Conservation (phyloP, 2,113 vertebrate genomes). For the Anolis sagrei region DNA sequence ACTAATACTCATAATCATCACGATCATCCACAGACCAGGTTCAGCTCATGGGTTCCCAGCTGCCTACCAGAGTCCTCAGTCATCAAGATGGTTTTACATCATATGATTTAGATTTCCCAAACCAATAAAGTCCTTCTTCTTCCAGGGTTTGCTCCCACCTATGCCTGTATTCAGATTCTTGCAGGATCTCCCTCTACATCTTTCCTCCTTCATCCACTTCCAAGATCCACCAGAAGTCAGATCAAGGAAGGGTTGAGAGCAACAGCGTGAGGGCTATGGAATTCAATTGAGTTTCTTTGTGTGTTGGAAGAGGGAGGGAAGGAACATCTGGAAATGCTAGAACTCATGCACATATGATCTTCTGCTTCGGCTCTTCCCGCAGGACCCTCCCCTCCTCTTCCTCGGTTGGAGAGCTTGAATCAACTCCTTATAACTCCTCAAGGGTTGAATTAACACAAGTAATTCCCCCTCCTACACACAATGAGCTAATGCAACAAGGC, state of each 20-base stretch:
- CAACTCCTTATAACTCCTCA: background rate
- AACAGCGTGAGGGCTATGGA: background rate
- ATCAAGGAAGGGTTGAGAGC: too few relatives aligned
- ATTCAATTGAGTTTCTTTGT: background rate
- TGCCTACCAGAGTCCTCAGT: background rate
- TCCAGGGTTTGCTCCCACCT: background rate
- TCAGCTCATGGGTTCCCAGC: background rate
- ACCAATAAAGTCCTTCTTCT: background rate
- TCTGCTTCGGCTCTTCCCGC: background rate
- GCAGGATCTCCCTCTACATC: background rate
- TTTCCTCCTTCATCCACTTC: background rate
- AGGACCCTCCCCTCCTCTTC: background rate
- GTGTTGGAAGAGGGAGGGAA: background rate
- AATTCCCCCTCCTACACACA: too few relatives aligned
- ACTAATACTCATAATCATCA: background rate
- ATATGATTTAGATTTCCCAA: too few relatives aligned
- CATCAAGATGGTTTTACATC: background rate
- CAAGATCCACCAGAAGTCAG: background rate
- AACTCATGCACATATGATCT: background rate
- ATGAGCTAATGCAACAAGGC: too few relatives aligned
- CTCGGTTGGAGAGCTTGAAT: background rate
- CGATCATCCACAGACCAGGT: background rate
- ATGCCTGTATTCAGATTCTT: background rate
- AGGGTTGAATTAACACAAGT: too few relatives aligned
- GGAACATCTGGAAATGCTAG: conserved; percentile 27